A percentile compares a stretch with the other conserved stretches of the same genome.
Conservation (phyloP, 2,888 invertebrate species). For the Nomada ferruginata region DNA sequence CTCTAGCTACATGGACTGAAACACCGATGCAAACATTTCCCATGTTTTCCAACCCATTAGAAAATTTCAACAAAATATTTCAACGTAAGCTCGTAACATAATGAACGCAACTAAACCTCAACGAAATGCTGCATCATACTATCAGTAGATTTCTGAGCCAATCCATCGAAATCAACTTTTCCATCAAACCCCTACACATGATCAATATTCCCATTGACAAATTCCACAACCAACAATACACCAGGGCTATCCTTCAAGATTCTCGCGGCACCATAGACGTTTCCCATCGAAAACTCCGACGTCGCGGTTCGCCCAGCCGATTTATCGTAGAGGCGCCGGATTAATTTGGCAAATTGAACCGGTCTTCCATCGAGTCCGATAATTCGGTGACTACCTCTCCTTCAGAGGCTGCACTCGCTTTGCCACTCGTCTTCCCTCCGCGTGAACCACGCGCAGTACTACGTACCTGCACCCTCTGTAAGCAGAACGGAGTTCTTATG, state of each 20-base stretch:
- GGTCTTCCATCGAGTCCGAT: conserved; percentile 83
- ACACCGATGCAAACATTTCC: too few relatives aligned
- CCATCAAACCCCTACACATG: background rate
- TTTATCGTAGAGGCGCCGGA: conserved; percentile 62
- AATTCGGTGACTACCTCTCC: conserved; percentile 76
- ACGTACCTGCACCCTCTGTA: conserved; percentile 56
- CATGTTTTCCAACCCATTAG: too few relatives aligned
- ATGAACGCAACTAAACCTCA: too few relatives aligned
- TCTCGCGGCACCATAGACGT: conserved; percentile 51
- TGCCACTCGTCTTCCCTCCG: conserved; percentile 35
- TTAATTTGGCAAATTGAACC: conserved; percentile 83
- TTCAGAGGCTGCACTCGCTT: conserved; percentile 37
- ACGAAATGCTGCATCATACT: too few relatives aligned
- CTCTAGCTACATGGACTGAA: too few relatives aligned
- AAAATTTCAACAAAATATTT: too few relatives aligned
- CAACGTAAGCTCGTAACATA: too few relatives aligned
- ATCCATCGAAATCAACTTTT: background rate
- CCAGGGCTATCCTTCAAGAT: conserved; percentile 26
- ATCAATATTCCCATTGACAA: conserved; percentile 2
- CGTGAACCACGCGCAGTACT: conserved; percentile 13
- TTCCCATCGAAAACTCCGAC: conserved; percentile 75
- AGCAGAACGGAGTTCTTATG: conserved; percentile 61
- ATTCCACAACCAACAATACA: background rate
- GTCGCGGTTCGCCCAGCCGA: too few relatives aligned
- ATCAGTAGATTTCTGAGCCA: background rate